Evolutionary conservation across 2,797 vertebrate genomes (phyloP), one percentile per base, ranked within the genome.

Genomic region (Leptoclinus maculatus): DNA sequence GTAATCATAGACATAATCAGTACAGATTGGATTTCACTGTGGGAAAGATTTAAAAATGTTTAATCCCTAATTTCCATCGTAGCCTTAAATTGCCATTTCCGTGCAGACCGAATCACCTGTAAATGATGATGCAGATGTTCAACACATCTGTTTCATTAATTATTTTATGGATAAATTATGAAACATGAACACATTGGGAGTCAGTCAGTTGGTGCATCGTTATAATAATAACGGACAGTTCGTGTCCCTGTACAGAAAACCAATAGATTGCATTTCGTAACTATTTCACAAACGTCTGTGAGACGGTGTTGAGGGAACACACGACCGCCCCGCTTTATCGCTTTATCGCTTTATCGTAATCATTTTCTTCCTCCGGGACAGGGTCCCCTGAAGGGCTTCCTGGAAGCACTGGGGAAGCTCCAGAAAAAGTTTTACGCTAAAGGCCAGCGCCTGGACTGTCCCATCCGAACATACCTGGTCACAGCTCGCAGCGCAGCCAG

Each of bases 341-440:
- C n/a, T n/a, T n/a, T n/a, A n/a, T n/a, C 34, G 34, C 38, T 66
- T 70, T 6, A 41, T 70, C 5, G 27, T 11, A 7, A 53, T 60
- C 21, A 21, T 12, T 27, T 5, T 27, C 43, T 49, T 43, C 43
- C 5, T 74, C 4, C 16, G 62, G 66, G 58, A 3, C 83, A 99
- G 98, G 98, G 98, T 36, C 98, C 98, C 4, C 88, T 99, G 43
- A 99, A 99, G 74, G 95, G 98, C 82, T 99, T 99, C 86, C 89
- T 99, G 91, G 98, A 99, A 84, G 93, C 95, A 0, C 93, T 99
- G 65, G 98, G 97, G 13, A 97, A 97, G 91, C 96, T 99, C 43
- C 98, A 99, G 94, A 98, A 99, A 92, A 99, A 98, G 90, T 99
- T 99, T 86, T 99, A 99, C 7, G 95, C 95, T 71, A 98, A 98